These are phyloP conservation scores for Plodia interpunctella DNA, from an alignment of 1,140 invertebrate genomes.

Conservation along the genomic window DNA sequence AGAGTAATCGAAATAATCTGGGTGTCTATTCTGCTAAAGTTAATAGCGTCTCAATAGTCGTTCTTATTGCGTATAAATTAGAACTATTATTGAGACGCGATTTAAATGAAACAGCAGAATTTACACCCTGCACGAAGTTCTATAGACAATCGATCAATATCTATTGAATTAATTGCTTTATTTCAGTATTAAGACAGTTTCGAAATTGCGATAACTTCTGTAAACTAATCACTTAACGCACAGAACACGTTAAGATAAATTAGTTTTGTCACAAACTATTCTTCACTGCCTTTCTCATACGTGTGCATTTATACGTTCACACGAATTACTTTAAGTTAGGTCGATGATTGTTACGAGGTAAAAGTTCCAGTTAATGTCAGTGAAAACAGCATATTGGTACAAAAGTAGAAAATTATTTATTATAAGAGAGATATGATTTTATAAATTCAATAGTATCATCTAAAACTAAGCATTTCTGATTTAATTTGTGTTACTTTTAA, in stretches of 20 bases:
- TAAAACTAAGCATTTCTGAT: too few species aligned
- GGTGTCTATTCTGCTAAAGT: too few species aligned
- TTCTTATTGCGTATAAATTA: too few species aligned
- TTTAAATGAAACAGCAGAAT: too few species aligned
- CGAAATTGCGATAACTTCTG: neutral
- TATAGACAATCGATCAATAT: too few species aligned
- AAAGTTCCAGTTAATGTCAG: conserved; percentile 13
- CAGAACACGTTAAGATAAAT: neutral
- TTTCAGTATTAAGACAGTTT: neutral
- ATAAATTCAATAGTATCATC: neutral
- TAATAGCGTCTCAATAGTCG: too few species aligned
- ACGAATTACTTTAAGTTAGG: neutral
- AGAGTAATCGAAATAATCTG: too few species aligned
- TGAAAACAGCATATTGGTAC: conserved; percentile 34
- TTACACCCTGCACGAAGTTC: too few species aligned
- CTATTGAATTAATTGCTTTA: too few species aligned
- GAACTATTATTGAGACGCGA: too few species aligned
- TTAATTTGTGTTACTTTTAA: conserved; percentile 10
- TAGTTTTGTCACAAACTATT: conserved; percentile 18
- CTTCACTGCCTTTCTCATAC: conserved; percentile 26
- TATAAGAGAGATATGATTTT: conserved; percentile 3
- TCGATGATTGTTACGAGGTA: neutral
- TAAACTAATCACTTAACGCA: neutral
- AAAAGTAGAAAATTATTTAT: conserved; percentile 20
- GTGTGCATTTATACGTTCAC: conserved; percentile 24